Conservation (phyloP, 2,888 invertebrate species). For the Nemotelus pantherinus region DNA sequence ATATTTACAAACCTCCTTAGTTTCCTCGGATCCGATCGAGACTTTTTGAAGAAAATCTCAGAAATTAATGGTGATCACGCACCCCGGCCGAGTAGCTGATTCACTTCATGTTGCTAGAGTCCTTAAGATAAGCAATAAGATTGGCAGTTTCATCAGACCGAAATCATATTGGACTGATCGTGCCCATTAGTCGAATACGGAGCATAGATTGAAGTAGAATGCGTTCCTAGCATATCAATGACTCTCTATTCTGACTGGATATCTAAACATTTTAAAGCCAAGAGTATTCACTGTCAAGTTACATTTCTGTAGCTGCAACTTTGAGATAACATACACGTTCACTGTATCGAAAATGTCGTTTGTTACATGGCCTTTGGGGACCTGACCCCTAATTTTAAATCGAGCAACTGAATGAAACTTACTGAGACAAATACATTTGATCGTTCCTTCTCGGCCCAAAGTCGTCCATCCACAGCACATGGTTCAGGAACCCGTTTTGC, state of each 20-base stretch:
- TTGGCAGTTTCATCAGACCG: constrained; percentile 92
- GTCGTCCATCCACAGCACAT: no score
- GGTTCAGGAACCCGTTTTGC: no score
- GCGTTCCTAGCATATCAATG: constrained; percentile 91
- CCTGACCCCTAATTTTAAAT: constrained; percentile 86
- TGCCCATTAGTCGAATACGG: constrained; percentile 90
- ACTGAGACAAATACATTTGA: constrained; percentile 84
- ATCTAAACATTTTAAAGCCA: constrained; percentile 90
- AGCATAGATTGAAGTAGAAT: constrained; percentile 94
- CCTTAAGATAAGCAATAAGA: no score
- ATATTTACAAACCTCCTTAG: no score
- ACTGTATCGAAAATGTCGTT: constrained; percentile 95
- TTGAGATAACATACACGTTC: constrained; percentile 94
- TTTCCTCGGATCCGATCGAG: no score
- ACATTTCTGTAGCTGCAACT: constrained; percentile 88
- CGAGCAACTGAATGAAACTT: constrained; percentile 82
- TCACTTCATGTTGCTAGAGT: no score
- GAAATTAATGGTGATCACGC: no score
- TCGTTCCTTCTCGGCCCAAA: constrained; percentile 74
- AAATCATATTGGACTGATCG: constrained; percentile 93
- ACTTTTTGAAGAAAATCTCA: no score
- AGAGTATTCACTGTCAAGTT: constrained; percentile 85
- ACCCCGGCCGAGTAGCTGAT: no score
- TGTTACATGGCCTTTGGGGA: constrained; percentile 88
- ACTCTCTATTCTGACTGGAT: constrained; percentile 89